These are phyloP conservation scores for Donacobius atricapilla DNA, from an alignment of 2,113 vertebrate species.

Conservation along the genomic window DNA sequence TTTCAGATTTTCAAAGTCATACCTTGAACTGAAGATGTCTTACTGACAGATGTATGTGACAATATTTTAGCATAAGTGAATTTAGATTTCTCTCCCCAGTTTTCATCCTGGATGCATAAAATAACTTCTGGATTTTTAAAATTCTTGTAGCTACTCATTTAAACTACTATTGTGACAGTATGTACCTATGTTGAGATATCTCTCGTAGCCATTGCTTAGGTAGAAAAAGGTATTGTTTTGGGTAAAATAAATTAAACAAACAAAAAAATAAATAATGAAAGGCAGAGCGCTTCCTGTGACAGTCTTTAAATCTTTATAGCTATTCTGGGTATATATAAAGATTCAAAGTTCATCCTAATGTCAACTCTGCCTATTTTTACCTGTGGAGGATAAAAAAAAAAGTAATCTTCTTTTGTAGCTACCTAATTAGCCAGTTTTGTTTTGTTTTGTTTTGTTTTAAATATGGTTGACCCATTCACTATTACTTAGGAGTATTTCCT, in stretches of 20 bases:
- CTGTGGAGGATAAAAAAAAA: neutral
- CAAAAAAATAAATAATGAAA: neutral
- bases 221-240: neutral
- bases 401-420: rapidly evolving
- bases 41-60: neutral
- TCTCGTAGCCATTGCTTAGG: neutral
- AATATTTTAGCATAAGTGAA: neutral
- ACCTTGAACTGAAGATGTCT: neutral
- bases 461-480: neutral
- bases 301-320: neutral
- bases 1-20: neutral
- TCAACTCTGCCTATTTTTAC: neutral
- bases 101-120: neutral
- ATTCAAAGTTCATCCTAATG: neutral
- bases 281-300: rapidly evolving
- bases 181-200: neutral
- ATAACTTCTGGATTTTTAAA: neutral
- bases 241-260: neutral
- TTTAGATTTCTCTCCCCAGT: neutral
- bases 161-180: neutral
- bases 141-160: neutral
- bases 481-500: neutral
- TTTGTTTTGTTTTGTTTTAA: neutral
- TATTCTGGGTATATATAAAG: neutral
- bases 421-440: neutral